Evolutionary conservation across 2,888 invertebrate genomes (phyloP), one percentile per base, ranked within the genome.

Genomic region (Cosmorhoe ocellata): DNA sequence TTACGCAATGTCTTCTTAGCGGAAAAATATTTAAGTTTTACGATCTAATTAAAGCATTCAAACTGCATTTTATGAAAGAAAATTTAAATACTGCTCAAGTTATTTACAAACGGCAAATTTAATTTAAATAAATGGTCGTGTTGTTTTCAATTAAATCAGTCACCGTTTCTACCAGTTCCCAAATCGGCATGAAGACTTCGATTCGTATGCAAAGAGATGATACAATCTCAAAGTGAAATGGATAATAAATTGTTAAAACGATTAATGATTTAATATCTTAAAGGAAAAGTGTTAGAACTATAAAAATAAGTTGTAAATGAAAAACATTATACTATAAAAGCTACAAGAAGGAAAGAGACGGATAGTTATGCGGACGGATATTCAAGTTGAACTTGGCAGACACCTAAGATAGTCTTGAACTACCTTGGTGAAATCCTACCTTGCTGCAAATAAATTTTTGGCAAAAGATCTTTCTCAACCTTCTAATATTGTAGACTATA

Each of bases 351-450:
- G 58, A 63, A 62, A 53, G 69, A 67, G 58, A 57, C 53, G 50
- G 30, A 58, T 39, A 53, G 66, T 66, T 64, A n/a, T 73, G 66
- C 68, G n/a, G n/a, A n/a, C n/a, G n/a, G 76, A 77, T 77, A 76
- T 79, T 78, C 70, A 76, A 56, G 66, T 63, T 58, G 52, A 67
- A 74, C 68, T 79, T 76, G 69, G 74, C 74, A 76, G 73, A 74
- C 73, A 71, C 69, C 70, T 70, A 63, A 65, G 71, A 50, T 49
- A 58, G 63, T 61, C 31, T 51, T 42, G 30, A n/a, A n/a, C n/a
- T n/a, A n/a, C n/a, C n/a, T n/a, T n/a, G 30, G 34, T 31, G 27
- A 49, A 24, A 9, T 38, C 34, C 34, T 14, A 45, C 40, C 37
- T 37, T 43, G 31, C 32, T 42, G 41, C 30, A 34, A 40, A 37